Evolutionary conservation across 2,797 vertebrate genomes (phyloP), one percentile per base, ranked within the genome.

Genomic region (Melanotaenia maccullochi): DNA sequence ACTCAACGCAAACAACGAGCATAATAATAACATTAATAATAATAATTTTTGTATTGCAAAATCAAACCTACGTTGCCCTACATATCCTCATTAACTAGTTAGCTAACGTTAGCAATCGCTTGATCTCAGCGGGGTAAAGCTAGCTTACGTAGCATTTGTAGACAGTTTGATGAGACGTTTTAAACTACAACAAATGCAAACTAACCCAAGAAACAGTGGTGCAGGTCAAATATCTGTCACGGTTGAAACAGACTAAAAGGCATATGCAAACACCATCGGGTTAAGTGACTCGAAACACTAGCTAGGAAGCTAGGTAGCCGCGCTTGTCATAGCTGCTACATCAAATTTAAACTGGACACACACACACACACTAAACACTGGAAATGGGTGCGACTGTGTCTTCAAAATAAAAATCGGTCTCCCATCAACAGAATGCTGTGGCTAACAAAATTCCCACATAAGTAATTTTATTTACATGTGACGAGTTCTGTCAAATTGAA

Each of bases 211-310:
- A 60, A 61, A 33, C 12, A 42, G 36, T 5, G 1, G 13, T 4
- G 3, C 33, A 13, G 30, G 2, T 42, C 32, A 62, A 42, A 70
- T 20, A 36, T 62, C 35, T 68, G 61, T 69, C 52, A 55, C 12
- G 20, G 57, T 35, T 42, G 38, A 58, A 72, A 71, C 33, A 51
- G 36, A 32, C 44, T 65, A 60, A 64, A 75, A 54, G 47, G 24
- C 69, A 60, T 16, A 64, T 78, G 83, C 81, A 78, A 89, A 87
- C 87, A 85, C 44, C 79, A 73, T 74, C 38, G 18, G 76, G 75
- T 88, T 74, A 83, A 85, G 60, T 69, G 76, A 83, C 80, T 85
- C 83, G 75, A 75, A 64, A 73, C 71, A 42, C 68, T 55, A n/a
- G 73, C 79, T 84, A 85, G 74, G 67, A 42, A 73, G 70, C 76